Percentiles rank a stretch among this genome's conserved stretches.
Conservation (phyloP, 2,888 invertebrate genomes). For the Diachrysia chrysitis region DNA sequence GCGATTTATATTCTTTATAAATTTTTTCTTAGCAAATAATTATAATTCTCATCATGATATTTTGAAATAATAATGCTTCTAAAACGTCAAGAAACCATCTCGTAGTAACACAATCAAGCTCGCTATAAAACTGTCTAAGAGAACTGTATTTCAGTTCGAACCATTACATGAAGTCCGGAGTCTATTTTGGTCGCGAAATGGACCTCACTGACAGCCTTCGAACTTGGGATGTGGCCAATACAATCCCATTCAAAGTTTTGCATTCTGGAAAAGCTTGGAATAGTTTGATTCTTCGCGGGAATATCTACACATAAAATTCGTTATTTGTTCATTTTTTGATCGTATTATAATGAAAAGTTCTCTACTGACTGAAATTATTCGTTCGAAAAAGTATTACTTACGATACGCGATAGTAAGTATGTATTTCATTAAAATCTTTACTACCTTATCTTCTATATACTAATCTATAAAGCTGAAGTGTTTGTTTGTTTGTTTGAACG, state of each 20-base stretch:
- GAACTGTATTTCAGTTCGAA: conserved; percentile 42
- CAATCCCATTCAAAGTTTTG: conserved; percentile 84
- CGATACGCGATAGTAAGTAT: no score
- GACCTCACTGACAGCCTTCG: conserved; percentile 48
- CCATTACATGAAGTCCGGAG: conserved; percentile 48
- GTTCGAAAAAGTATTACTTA: no score
- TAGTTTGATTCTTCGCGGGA: conserved; percentile 58
- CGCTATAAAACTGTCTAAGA: conserved; percentile 39
- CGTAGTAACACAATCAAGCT: background rate
- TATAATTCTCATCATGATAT: no score
- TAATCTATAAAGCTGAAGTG: no score
- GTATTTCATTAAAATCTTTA: no score
- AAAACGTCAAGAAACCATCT: background rate
- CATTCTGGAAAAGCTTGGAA: conserved; percentile 68
- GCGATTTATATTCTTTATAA: no score
- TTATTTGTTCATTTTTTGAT: conserved; percentile 24
- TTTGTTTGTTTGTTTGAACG: no score
- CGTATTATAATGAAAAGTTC: background rate
- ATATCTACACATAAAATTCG: conserved; percentile 33
- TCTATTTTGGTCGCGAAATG: conserved; percentile 49
- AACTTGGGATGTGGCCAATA: conserved; percentile 84
- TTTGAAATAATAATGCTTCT: no score
- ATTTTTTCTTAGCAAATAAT: background rate
- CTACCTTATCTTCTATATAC: no score
- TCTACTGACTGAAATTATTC: no score